Percentiles rank a stretch among this genome's conserved stretches.
Evolutionary conservation across 2,797 vertebrate species (phyloP).

Genomic region (Clarias fuscus): DNA sequence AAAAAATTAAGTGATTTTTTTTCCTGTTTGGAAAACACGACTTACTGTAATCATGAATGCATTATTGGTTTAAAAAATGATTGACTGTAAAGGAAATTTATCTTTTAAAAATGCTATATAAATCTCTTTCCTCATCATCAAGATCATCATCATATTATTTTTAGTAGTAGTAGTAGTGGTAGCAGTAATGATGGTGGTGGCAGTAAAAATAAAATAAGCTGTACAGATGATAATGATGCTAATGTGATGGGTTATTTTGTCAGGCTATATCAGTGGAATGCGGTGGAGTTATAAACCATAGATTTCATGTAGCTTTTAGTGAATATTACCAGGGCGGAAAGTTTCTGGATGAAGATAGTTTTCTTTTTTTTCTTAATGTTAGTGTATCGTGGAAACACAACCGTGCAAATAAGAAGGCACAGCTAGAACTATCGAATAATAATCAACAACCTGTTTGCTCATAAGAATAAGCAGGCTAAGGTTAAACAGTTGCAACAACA

Average conservation of each 20-base stretch:
- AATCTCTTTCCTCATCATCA: not conserved
- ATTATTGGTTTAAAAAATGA: not conserved
- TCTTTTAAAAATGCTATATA: not conserved
- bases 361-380: not conserved
- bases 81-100: not conserved
- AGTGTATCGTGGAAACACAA: not conserved
- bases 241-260: not conserved
- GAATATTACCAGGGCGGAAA: conserved; percentile 36
- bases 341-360: not conserved
- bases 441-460: not conserved
- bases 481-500: not conserved
- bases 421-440: conserved; percentile 11
- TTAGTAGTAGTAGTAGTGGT: not conserved
- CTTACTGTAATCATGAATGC: not conserved
- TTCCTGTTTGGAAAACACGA: too few relatives aligned
- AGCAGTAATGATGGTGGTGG: too few relatives aligned
- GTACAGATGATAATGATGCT: not conserved
- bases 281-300: not conserved
- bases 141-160: not conserved
- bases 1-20: too few relatives aligned
- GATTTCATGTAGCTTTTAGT: not conserved
- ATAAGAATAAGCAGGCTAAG: too few relatives aligned
- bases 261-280: not conserved
- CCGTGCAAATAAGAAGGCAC: not conserved
- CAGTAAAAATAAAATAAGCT: not conserved